These are phyloP conservation scores for Thymelicus lineola DNA, from an alignment of 2,888 invertebrate species.

Conservation along the genomic window DNA sequence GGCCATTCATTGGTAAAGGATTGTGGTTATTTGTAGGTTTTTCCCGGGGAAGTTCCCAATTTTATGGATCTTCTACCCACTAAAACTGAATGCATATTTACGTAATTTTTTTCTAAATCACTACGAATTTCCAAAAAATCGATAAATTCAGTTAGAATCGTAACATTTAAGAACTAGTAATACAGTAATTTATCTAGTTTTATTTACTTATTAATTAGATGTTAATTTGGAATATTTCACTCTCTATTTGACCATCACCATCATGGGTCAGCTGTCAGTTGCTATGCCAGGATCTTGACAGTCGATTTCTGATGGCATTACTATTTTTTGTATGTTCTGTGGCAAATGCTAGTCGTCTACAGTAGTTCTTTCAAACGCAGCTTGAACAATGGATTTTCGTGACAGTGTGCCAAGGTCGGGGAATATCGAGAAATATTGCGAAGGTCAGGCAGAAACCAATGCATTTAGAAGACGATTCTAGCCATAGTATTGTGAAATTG, in stretches of 20 bases:
- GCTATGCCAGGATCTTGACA: background rate
- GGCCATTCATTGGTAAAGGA: too few species aligned
- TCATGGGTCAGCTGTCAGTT: background rate
- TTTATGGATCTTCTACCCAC: too few species aligned
- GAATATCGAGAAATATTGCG: constrained; percentile 4
- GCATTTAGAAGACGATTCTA: background rate
- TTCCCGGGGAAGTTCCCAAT: too few species aligned
- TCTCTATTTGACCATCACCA: too few species aligned
- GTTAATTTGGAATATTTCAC: too few species aligned
- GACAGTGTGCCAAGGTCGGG: constrained; percentile 12
- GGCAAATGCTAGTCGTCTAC: background rate
- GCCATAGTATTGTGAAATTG: background rate
- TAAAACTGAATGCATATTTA: too few species aligned
- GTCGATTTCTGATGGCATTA: background rate
- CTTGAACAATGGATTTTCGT: constrained; percentile 11
- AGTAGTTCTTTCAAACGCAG: background rate
- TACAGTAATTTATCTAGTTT: background rate
- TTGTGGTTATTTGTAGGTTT: too few species aligned
- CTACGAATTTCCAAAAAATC: too few species aligned
- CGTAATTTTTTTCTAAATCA: too few species aligned
- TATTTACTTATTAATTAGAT: too few species aligned
- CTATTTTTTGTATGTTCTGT: background rate
- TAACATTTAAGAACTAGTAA: too few species aligned
- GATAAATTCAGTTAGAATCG: too few species aligned
- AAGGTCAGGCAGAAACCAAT: background rate